These are phyloP conservation scores for Seriola aureovittata DNA, from an alignment of 2,113 vertebrate species.

Conservation along the genomic window DNA sequence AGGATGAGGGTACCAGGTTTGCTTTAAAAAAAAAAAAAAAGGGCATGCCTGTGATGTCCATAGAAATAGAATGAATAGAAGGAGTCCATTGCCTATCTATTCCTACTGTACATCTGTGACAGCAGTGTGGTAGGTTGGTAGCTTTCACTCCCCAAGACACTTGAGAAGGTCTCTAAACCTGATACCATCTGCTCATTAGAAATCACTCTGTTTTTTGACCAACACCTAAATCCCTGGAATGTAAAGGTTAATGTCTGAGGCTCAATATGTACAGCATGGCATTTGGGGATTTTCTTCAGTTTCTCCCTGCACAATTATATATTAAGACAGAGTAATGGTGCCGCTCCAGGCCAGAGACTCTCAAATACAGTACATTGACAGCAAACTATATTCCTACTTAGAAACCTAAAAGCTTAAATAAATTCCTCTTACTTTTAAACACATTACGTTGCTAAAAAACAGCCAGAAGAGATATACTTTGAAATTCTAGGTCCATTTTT, in stretches of 20 bases:
- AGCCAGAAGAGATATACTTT: neutral
- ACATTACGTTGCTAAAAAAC: neutral
- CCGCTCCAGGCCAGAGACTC: neutral
- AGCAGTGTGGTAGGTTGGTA: neutral
- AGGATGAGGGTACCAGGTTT: slow-evolving; percentile 9
- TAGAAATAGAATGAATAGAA: neutral
- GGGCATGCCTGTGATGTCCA: neutral
- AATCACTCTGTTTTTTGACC: slow-evolving; percentile 7
- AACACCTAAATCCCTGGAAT: neutral
- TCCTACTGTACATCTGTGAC: neutral
- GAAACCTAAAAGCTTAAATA: neutral
- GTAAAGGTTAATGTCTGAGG: slow-evolving; percentile 37
- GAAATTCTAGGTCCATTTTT: neutral
- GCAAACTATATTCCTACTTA: neutral
- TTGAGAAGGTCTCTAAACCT: slow-evolving; percentile 2
- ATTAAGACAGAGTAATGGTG: neutral
- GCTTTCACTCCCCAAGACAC: slow-evolving; percentile 1
- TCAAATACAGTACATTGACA: neutral
- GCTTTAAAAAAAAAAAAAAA: neutral
- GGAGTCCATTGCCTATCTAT: neutral
- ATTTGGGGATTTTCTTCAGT: neutral
- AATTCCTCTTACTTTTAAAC: neutral
- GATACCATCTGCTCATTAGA: slow-evolving; percentile 3
- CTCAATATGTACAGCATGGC: neutral
- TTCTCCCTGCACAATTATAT: neutral